Percentiles rank a stretch among this genome's conserved stretches.
Evolutionary conservation across 2,797 vertebrate species (phyloP).

Genomic region (Trichosurus vulpecula): DNA sequence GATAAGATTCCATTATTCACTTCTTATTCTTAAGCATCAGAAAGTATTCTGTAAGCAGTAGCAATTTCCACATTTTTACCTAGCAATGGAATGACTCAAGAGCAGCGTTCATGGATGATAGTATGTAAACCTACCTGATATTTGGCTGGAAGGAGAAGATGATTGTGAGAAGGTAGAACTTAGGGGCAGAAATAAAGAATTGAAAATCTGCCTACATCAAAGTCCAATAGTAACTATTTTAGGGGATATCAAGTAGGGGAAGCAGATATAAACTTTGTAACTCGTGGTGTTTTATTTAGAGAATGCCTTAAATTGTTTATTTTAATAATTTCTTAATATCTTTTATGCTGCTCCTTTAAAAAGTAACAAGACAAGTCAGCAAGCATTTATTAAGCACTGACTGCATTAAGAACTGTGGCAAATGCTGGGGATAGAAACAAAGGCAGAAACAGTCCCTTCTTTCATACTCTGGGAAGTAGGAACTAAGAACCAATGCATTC

Average conservation of each 20-base stretch:
- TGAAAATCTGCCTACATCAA: constrained; percentile 11
- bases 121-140: neutral
- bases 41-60: neutral
- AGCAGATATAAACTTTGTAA: constrained; percentile 8
- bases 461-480: neutral
- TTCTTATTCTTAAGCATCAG: neutral
- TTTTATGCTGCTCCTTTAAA: neutral
- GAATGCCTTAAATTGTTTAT: neutral
- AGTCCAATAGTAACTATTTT: constrained; percentile 40
- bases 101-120: neutral
- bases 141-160: constrained; percentile 12
- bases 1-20: neutral
- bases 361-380: neutral
- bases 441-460: neutral
- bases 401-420: neutral
- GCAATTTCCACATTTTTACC: neutral
- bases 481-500: neutral
- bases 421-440: neutral
- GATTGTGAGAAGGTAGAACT: neutral
- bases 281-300: neutral
- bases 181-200: constrained; percentile 43
- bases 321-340: neutral
- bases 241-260: constrained; percentile 9
- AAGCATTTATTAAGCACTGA: neutral
- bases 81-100: constrained; percentile 33